Base-by-base conservation (phyloP, 1,140 invertebrate species). In the Colletes latitarsis region DNA sequence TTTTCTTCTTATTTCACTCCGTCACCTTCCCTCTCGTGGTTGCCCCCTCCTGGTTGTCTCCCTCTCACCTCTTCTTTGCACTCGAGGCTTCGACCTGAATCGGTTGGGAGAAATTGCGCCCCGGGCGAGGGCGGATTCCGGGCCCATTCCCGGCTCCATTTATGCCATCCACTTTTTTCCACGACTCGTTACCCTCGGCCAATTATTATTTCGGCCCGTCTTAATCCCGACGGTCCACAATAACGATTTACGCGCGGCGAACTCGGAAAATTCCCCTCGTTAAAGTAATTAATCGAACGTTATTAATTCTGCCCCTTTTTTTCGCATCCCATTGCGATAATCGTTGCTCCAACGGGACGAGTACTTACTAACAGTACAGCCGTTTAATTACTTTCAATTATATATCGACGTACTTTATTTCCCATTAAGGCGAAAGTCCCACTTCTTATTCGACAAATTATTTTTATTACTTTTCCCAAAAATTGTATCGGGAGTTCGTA, bases 31-130 rank as follows among this genome's bases (percentile, higher is more conserved):
- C 62, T 15, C 30, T 14, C 14, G 21, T 49, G 4, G 39, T 30
- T 0, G 21, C 19, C 39, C 64, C 43, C 6, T 14, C 78, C 70
- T 39, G 30, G 60, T 30, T 19, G 17, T 52, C 41, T 52, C 49
- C n/a, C 52, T 68, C 49, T 82, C 68, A 74, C 73, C 77, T 74
- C 79, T 82, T 76, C 63, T 66, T 60, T 70, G 52, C 77, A 63
- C 69, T 64, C 70, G 72, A 82, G 60, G 57, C 71, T 41, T 82
- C 90, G 91, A 91, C 91, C 92, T 88, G 87, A 81, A 91, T 90
- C 88, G 88, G 82, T 86, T 79, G 81, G 91, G 91, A 92, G 90
- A 92, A 92, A 92, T 91, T 90, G 77, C 79, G 91, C 92, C 86
- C 80, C 77, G 63, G 89, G 92, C 91, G 85, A 85, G 82, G 92